Evolutionary conservation across 37 sponge, comb jelly and placozoan species (phyloP).

Genomic region (Cliona cf. orientalis): DNA sequence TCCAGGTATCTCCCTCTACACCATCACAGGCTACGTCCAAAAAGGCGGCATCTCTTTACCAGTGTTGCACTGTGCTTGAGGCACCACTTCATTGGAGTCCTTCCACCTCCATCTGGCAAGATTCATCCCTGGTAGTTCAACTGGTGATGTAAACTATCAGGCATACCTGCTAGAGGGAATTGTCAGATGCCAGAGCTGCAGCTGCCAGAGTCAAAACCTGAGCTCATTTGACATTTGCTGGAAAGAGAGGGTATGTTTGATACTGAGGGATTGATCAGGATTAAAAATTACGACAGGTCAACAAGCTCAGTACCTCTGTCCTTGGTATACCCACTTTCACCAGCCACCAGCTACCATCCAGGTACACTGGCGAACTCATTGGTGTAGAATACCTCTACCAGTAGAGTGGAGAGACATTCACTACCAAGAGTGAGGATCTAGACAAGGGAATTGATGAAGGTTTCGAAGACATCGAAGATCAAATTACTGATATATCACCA

Average conservation of each 20-base stretch:
- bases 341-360: background rate
- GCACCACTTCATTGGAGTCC: constrained; percentile 37
- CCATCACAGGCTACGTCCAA: constrained; percentile 15
- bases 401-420: constrained; percentile 2
- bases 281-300: constrained; percentile 5
- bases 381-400: constrained; percentile 34
- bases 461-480: constrained; percentile 20
- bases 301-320: background rate
- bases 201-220: background rate
- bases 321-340: background rate
- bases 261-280: background rate
- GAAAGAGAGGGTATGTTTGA: background rate
- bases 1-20: constrained; percentile 12
- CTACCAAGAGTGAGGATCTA: background rate
- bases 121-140: constrained; percentile 23
- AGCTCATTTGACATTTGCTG: background rate
- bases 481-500: too few relatives aligned
- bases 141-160: constrained; percentile 29
- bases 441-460: background rate
- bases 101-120: constrained; percentile 26
- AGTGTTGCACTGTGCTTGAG: constrained; percentile 33
- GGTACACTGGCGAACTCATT: constrained; percentile 34
- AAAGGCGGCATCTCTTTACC: constrained; percentile 18
- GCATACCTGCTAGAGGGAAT: constrained; percentile 19
- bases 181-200: background rate